A percentile compares a stretch with the other conserved stretches of the same genome.
These are phyloP conservation scores for Leuciscus waleckii DNA, from an alignment of 2,797 vertebrate genomes.

Conservation along the genomic window DNA sequence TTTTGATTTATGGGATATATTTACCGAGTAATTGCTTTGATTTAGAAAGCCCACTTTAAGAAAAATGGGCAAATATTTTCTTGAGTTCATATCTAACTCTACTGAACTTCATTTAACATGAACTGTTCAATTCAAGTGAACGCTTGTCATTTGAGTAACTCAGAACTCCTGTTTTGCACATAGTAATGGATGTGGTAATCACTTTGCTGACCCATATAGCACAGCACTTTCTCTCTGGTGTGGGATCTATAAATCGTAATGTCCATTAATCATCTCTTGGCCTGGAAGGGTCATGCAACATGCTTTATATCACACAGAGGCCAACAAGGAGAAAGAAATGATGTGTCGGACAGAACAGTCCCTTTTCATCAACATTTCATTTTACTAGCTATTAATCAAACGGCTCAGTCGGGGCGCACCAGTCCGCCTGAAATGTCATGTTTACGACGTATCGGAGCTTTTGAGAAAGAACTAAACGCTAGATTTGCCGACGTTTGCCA, in stretches of 20 bases:
- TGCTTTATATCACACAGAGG: conserved; percentile 38
- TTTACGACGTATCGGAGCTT: background rate
- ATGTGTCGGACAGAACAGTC: background rate
- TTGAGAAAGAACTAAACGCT: background rate
- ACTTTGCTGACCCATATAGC: conserved; percentile 13
- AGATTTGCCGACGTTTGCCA: background rate
- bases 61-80: background rate
- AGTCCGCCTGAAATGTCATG: background rate
- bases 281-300: conserved; percentile 30
- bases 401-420: background rate
- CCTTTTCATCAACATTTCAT: conserved; percentile 24
- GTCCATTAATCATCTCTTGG: conserved; percentile 46
- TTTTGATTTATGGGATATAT: conserved; percentile 23
- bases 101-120: background rate
- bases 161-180: conserved; percentile 17
- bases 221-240: conserved; percentile 31
- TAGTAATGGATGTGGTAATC: conserved; percentile 44
- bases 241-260: conserved; percentile 44
- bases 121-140: background rate
- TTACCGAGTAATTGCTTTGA: conserved; percentile 22
- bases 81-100: background rate
- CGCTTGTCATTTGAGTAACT: background rate
- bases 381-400: background rate
- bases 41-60: background rate
- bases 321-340: conserved; percentile 20